Percentiles rank a stretch among this genome's conserved stretches.
These are phyloP conservation scores for Leptocoma aspasia DNA, from an alignment of 2,113 vertebrate species.

Conservation along the genomic window DNA sequence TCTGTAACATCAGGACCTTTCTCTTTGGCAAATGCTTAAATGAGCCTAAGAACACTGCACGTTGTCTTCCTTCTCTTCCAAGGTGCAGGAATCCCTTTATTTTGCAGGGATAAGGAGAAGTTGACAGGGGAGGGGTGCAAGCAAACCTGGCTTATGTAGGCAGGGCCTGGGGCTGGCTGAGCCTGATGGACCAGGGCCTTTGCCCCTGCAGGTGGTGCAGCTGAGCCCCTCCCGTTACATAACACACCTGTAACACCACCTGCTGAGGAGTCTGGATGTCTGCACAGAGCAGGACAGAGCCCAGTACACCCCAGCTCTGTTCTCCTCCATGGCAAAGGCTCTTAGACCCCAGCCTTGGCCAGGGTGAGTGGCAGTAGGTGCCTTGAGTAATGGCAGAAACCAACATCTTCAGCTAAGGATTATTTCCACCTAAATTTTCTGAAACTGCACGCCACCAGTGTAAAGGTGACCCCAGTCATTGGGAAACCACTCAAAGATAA, in stretches of 20 bases:
- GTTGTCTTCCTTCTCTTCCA: accelerated
- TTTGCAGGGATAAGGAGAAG: accelerated
- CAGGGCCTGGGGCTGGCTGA: neutral
- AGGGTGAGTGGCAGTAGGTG: accelerated
- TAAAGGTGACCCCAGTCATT: neutral
- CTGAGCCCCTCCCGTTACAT: neutral
- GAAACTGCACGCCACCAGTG: neutral
- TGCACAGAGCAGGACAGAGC: neutral
- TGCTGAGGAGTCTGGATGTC: accelerated
- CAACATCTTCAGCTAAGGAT: neutral
- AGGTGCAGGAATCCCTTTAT: neutral
- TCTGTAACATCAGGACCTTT: accelerated
- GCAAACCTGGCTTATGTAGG: neutral
- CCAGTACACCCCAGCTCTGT: accelerated
- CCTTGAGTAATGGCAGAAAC: neutral
- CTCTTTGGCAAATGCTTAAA: neutral
- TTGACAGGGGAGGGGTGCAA: accelerated
- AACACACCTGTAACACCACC: accelerated
- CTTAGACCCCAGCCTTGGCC: accelerated
- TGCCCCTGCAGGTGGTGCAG: neutral
- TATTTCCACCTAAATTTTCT: neutral
- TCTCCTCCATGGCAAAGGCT: accelerated
- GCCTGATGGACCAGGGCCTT: neutral
- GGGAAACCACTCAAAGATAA: neutral
- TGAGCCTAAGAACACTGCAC: accelerated